phyloP scores from a whole-genome alignment of 2,797 vertebrate genomes.

The Acrossocheilus wenchowensis region DNA sequence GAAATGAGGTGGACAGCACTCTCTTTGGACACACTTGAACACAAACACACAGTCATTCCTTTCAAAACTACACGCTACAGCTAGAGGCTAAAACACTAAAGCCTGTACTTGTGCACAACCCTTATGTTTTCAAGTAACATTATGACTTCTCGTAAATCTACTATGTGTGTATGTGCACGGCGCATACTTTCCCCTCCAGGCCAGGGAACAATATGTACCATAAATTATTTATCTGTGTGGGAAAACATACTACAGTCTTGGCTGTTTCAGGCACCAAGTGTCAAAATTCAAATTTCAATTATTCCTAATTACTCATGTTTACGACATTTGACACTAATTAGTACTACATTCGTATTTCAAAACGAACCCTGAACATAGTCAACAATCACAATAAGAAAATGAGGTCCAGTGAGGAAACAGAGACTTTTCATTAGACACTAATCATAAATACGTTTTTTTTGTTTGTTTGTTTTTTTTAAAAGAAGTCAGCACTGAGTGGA shows the following conservation, averaged over 20 bases:
- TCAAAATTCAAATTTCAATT: slow-evolving; percentile 13
- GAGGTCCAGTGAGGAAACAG: slow-evolving; percentile 4
- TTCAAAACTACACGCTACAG: slow-evolving; percentile 57
- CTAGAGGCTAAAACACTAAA: slow-evolving; percentile 57
- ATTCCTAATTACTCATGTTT: background rate
- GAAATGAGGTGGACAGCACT: slow-evolving; percentile 45
- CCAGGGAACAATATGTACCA: slow-evolving; percentile 36
- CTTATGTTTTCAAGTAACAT: slow-evolving; percentile 41
- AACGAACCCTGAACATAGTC: background rate
- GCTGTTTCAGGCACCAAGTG: slow-evolving; percentile 25
- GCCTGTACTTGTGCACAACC: slow-evolving; percentile 29
- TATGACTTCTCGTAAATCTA: slow-evolving; percentile 17
- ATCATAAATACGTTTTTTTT: slow-evolving; percentile 37
- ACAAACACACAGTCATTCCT: slow-evolving; percentile 44
- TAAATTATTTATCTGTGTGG: slow-evolving; percentile 37
- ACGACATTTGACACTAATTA: background rate
- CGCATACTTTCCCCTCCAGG: slow-evolving; percentile 6
- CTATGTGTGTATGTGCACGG: slow-evolving; percentile 6
- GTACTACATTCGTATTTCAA: slow-evolving; percentile 14
- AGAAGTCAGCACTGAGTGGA: slow-evolving; percentile 8
- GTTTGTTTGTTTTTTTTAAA: background rate
- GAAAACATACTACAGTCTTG: slow-evolving; percentile 4
- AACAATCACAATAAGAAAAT: slow-evolving; percentile 42
- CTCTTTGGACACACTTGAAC: slow-evolving; percentile 50
- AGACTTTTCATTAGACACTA: slow-evolving; percentile 27